Percentiles rank a stretch among this genome's conserved stretches.
phyloP scores from a whole-genome alignment of 2,113 vertebrate species.

The Marcusenius ussheri region DNA sequence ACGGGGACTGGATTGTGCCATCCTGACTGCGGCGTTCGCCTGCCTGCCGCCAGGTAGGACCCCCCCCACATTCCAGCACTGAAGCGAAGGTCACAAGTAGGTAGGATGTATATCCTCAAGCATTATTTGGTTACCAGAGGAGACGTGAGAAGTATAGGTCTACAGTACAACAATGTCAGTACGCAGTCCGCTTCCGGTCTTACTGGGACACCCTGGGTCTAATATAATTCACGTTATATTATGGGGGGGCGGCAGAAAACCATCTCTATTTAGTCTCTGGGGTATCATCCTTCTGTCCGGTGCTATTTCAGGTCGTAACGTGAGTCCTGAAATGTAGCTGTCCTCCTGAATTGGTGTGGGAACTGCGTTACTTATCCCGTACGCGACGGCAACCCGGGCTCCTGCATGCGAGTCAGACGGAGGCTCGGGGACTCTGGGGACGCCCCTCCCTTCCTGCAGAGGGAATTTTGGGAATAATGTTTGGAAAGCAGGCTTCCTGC shows the following conservation, averaged over 20 bases:
- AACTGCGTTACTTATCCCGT: background rate
- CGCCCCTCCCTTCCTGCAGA: background rate
- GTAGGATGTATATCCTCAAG: background rate
- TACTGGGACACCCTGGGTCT: background rate
- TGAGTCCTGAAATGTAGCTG: background rate
- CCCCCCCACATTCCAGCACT: background rate
- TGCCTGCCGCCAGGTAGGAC: slow-evolving; percentile 65
- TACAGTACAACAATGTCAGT: background rate
- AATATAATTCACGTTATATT: no score
- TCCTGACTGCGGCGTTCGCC: slow-evolving; percentile 67
- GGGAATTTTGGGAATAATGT: background rate
- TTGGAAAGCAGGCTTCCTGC: background rate
- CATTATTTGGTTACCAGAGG: background rate
- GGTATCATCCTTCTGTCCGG: background rate
- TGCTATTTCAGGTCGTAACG: background rate
- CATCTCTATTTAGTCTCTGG: background rate
- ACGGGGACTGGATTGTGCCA: slow-evolving; percentile 72
- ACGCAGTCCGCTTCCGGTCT: background rate
- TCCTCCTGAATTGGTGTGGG: background rate
- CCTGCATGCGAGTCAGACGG: background rate
- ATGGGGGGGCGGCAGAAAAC: background rate
- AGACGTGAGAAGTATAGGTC: background rate
- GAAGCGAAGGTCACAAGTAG: background rate
- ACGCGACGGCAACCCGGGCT: background rate
- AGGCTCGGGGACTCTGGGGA: background rate